Evolutionary conservation across 1,140 invertebrate genomes (phyloP), one percentile per base, ranked within the genome.

Genomic region (Diachasmimorpha longicaudata): DNA sequence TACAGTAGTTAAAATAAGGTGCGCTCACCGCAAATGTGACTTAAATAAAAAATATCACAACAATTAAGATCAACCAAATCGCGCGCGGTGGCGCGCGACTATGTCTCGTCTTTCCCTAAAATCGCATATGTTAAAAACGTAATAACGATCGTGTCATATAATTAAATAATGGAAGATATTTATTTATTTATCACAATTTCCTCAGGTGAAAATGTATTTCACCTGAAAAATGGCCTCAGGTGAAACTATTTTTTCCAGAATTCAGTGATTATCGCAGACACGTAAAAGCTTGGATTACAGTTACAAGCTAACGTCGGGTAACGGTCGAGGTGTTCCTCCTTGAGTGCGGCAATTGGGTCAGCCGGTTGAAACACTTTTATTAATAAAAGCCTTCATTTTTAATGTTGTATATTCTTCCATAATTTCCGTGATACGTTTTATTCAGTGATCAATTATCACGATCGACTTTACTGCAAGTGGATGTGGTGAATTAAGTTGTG

Each of bases 271-370:
- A 76, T 76, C 48, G 46, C 69, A 44, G 55, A 42, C 44, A 23
- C 69, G 69, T 80, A 77, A 82, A 81, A 80, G 80, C 81, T 82
- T 70, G 77, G 78, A 82, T 83, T 85, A 86, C 84, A 86, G 84
- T 86, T 86, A 86, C 81, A 83, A 79, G 81, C 77, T 79, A 82
- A 79, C 78, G 79, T n/a, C 79, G 58, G 70, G 42, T 72, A 52
- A 37, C 58, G 58, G 58, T 63, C 31, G 58, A 63, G 58, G 23
- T 63, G 58, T 25, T 63, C 21, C 58, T 63, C 58, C 58, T 63
- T 63, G 58, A 63, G 23, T 23, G 58, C 19, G 14, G 48, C 48
- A 76, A 70, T 70, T 76, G 37, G 74, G 74, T 76, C 74, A 76
- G 68, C 23, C 37, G 16, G 66, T 75, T 69, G 46, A 52, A 70